phyloP scores from a whole-genome alignment of 2,113 vertebrate genomes.

The Rhinogobius similis region DNA sequence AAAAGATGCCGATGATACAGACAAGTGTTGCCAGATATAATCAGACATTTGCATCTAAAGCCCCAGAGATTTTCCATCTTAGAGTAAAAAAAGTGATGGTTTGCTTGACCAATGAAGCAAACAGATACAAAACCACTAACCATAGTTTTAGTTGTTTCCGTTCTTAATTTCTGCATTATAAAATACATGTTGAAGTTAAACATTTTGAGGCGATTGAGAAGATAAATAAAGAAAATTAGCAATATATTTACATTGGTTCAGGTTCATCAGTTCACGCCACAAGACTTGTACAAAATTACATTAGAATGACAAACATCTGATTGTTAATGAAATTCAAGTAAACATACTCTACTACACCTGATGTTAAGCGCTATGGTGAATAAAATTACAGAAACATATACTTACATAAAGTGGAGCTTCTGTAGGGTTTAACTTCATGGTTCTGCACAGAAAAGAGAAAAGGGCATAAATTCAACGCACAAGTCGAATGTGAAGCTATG shows the following conservation, averaged over 20 bases:
- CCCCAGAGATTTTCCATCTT: background rate
- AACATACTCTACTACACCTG: background rate
- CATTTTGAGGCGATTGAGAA: too few relatives aligned
- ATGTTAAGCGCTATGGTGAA: background rate
- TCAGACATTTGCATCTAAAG: background rate
- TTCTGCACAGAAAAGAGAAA: constrained; percentile 69
- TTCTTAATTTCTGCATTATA: too few relatives aligned
- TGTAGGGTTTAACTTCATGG: constrained; percentile 91
- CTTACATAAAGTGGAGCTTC: constrained; percentile 92
- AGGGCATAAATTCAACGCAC: background rate
- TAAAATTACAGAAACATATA: constrained; percentile 45
- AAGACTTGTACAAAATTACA: background rate
- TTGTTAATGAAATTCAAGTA: background rate
- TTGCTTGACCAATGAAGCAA: background rate
- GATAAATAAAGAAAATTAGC: too few relatives aligned
- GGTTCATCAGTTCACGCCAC: too few relatives aligned
- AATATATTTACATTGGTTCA: too few relatives aligned
- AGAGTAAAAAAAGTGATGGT: background rate
- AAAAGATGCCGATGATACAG: too few relatives aligned
- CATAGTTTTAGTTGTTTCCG: too few relatives aligned
- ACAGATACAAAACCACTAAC: too few relatives aligned
- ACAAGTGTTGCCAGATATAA: background rate
- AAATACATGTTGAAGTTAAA: background rate
- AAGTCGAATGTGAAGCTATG: background rate
- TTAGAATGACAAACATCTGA: background rate